Conservation (phyloP, 35 echinoderm and acorn worm species). For the Ophioderma brevispina region DNA sequence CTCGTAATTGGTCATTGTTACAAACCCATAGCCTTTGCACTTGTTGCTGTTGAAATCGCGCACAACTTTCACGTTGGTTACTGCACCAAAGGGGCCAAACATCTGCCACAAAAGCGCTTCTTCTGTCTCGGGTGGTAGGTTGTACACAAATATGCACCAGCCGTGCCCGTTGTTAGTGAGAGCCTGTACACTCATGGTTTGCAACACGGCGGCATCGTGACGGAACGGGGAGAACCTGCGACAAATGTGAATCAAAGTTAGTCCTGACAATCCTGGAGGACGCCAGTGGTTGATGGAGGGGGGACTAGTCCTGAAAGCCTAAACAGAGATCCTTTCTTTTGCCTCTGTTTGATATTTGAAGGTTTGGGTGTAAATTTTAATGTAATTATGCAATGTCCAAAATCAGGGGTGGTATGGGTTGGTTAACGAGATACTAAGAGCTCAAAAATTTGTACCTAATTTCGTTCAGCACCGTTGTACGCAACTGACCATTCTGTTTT, state of each 20-base stretch:
- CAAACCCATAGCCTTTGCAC: constrained; percentile 98
- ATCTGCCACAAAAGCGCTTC: constrained; percentile 95
- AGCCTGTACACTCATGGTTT: constrained; percentile 87
- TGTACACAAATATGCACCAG: constrained; percentile 99
- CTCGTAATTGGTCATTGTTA: constrained; percentile 99
- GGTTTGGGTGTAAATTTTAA: not conserved
- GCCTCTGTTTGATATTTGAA: too few species aligned
- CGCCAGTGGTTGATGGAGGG: not conserved
- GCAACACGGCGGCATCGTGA: constrained; percentile 54
- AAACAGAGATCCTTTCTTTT: not conserved
- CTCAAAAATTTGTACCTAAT: constrained; percentile 1
- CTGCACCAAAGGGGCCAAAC: constrained; percentile 95
- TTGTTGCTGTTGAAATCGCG: constrained; percentile 85
- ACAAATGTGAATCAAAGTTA: not conserved
- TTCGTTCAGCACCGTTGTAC: constrained; percentile 8
- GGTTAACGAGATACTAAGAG: not conserved
- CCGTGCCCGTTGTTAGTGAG: constrained; percentile 98
- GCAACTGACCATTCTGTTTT: constrained; percentile 13
- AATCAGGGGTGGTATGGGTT: not conserved
- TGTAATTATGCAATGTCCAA: not conserved
- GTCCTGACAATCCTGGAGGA: not conserved
- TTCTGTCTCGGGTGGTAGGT: constrained; percentile 89
- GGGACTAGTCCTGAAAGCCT: not conserved
- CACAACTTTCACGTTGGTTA: constrained; percentile 96
- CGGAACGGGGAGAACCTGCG: constrained; percentile 60